Percentiles rank a stretch among this genome's conserved stretches.
These are phyloP conservation scores for Elaphurus davidianus DNA, from an alignment of 2,113 vertebrate species.

Conservation along the genomic window DNA sequence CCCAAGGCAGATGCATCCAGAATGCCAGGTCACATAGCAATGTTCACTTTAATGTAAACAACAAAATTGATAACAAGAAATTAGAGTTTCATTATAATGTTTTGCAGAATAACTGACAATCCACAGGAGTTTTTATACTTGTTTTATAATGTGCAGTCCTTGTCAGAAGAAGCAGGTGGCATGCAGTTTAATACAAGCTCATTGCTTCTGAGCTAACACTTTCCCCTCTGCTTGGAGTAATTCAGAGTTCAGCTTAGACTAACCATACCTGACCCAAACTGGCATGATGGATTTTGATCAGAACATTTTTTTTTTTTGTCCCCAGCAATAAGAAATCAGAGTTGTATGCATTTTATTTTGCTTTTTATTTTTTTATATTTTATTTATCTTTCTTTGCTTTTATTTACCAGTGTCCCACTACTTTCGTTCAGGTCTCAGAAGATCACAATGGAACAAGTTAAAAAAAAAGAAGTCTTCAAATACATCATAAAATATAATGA, in stretches of 20 bases:
- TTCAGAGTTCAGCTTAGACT: conserved; percentile 47
- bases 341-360: neutral
- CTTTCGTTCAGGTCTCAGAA: conserved; percentile 11
- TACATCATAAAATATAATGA: neutral
- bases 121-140: neutral
- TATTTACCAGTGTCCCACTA: neutral
- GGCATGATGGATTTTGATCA: conserved; percentile 5
- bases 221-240: conserved; percentile 36
- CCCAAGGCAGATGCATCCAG: neutral
- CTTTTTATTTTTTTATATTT: no score
- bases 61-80: neutral
- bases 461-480: neutral
- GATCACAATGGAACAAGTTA: neutral
- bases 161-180: conserved; percentile 45
- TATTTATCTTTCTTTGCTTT: neutral
- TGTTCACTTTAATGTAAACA: neutral
- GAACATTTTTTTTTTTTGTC: neutral
- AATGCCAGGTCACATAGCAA: neutral
- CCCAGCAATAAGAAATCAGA: neutral
- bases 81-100: conserved; percentile 25
- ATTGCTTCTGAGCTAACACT: conserved; percentile 41
- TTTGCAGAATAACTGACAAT: conserved; percentile 43
- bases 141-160: neutral
- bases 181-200: conserved; percentile 1
- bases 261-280: neutral